These are phyloP conservation scores for Psittacara wagleri DNA, from an alignment of 2,113 vertebrate species.

Conservation along the genomic window DNA sequence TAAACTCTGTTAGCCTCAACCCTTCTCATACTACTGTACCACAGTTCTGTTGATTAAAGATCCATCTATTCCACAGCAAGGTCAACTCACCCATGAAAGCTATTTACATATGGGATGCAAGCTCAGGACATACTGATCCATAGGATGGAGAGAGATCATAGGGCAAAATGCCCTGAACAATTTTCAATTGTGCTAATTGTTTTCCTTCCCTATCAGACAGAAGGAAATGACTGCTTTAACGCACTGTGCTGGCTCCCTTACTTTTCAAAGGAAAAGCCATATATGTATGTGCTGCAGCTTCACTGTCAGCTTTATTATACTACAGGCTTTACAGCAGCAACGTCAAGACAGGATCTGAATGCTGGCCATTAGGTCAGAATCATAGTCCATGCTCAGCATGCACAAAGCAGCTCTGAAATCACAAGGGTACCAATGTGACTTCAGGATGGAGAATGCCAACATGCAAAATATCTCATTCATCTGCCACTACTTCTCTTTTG, in stretches of 20 bases:
- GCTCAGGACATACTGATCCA: slow-evolving; percentile 58
- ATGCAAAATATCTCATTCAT: not conserved
- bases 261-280: slow-evolving; percentile 37
- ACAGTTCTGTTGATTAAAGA: not conserved
- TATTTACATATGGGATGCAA: slow-evolving; percentile 53
- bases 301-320: not conserved
- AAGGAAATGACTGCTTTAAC: slow-evolving; percentile 18
- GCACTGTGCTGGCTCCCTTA: not conserved
- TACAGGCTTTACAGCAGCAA: not conserved
- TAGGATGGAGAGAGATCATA: slow-evolving; percentile 46
- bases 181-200: slow-evolving; percentile 64
- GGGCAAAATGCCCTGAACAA: slow-evolving; percentile 60
- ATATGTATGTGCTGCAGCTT: not conserved
- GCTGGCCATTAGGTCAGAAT: not conserved
- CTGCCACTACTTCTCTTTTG: not conserved
- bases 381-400: not conserved
- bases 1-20: not conserved
- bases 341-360: not conserved
- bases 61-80: slow-evolving; percentile 10
- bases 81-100: slow-evolving; percentile 39
- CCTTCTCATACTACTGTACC: not conserved
- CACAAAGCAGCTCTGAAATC: not conserved
- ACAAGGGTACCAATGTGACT: not conserved
- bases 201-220: not conserved
- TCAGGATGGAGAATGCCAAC: not conserved